These are phyloP conservation scores for Gallinago jamesoni DNA, from an alignment of 2,113 vertebrate genomes.

Conservation along the genomic window DNA sequence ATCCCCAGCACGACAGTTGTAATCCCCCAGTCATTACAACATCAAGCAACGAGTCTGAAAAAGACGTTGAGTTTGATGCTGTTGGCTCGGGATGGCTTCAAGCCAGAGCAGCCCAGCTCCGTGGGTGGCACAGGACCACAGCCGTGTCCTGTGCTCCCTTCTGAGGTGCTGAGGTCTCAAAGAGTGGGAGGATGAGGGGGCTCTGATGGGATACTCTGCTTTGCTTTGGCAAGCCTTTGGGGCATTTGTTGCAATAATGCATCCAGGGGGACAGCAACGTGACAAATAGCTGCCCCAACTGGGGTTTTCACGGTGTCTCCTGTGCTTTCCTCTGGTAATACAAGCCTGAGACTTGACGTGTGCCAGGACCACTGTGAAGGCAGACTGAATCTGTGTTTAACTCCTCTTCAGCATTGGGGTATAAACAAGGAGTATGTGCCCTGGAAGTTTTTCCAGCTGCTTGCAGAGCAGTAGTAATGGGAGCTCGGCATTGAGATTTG, in stretches of 20 bases:
- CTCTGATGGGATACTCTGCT: neutral
- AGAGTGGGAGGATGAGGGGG: neutral
- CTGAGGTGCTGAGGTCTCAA: neutral
- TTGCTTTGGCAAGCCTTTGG: neutral
- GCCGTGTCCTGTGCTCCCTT: neutral
- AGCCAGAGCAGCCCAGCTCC: neutral
- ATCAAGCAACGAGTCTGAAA: conserved; percentile 12
- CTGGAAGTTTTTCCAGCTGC: conserved; percentile 15
- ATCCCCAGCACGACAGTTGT: neutral
- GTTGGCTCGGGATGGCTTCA: neutral
- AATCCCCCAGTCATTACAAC: neutral
- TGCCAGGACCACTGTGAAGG: conserved; percentile 10
- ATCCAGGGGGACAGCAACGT: neutral
- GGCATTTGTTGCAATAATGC: neutral
- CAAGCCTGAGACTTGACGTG: neutral
- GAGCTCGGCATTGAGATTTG: neutral
- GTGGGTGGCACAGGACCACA: neutral
- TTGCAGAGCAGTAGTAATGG: conserved; percentile 4
- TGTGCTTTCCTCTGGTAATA: conserved; percentile 30
- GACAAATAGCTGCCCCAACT: conserved; percentile 9
- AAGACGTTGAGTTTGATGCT: neutral
- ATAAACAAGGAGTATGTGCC: conserved; percentile 30
- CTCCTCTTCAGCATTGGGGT: neutral
- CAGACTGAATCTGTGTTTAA: conserved; percentile 20
- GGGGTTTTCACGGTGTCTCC: neutral